Evolutionary conservation across 2,888 invertebrate species (phyloP).

Genomic region (Platerodrilus igneus): DNA sequence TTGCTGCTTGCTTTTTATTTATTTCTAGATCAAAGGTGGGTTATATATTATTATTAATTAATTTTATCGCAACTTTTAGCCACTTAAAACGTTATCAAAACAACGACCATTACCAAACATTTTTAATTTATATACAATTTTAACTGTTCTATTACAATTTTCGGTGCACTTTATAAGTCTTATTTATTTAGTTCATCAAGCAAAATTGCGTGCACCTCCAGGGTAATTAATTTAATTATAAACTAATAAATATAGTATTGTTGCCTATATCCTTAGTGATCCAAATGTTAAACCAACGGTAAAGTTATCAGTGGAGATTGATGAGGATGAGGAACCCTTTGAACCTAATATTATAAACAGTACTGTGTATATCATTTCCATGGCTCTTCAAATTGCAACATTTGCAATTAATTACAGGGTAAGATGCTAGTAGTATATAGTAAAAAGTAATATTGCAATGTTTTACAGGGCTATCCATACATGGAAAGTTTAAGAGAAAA

Average conservation of each 20-base stretch:
- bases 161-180: slow-evolving; percentile 90
- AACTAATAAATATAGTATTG: neutral
- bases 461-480: slow-evolving; percentile 87
- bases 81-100: slow-evolving; percentile 85
- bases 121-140: slow-evolving; percentile 94
- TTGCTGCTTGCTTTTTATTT: slow-evolving; percentile 96
- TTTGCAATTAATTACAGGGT: slow-evolving; percentile 99
- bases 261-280: slow-evolving; percentile 11
- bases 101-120: slow-evolving; percentile 96
- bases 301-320: slow-evolving; percentile 49
- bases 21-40: slow-evolving; percentile 93
- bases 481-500: slow-evolving; percentile 96
- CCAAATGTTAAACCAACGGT: slow-evolving; percentile 20
- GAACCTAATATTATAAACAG: slow-evolving; percentile 93
- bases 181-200: slow-evolving; percentile 82
- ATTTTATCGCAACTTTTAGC: slow-evolving; percentile 54
- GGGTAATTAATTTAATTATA: slow-evolving; percentile 51
- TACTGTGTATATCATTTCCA: slow-evolving; percentile 96
- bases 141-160: slow-evolving; percentile 93
- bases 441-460: slow-evolving; percentile 14
- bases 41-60: slow-evolving; percentile 7
- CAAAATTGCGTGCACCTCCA: slow-evolving; percentile 65
- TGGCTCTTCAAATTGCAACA: slow-evolving; percentile 95
- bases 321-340: slow-evolving; percentile 80
- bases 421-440: slow-evolving; percentile 35